Percentiles rank a stretch among this genome's conserved stretches.
phyloP scores from a whole-genome alignment of 1,140 invertebrate species.

The Solenopsis invicta region DNA sequence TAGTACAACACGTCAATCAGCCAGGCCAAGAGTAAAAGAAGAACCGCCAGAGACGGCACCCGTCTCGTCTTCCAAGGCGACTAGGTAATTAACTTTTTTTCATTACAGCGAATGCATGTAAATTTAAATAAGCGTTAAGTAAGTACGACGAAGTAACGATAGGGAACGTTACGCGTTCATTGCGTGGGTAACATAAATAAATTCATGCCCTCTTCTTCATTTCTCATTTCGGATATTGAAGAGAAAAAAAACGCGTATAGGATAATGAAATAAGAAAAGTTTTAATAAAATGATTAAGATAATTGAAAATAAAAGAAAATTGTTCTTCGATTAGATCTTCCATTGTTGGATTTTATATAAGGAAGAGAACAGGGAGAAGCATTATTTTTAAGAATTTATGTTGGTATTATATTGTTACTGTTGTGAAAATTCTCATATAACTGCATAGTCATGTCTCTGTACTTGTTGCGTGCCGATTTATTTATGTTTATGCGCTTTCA shows the following conservation, averaged over 20 bases:
- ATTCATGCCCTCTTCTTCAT: conserved; percentile 15
- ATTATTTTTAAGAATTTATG: conserved; percentile 8
- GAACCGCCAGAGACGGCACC: conserved; percentile 87
- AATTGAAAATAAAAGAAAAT: background rate
- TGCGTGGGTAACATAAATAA: conserved; percentile 5
- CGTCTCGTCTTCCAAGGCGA: conserved; percentile 88
- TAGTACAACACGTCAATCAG: conserved; percentile 89
- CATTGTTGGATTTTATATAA: conserved; percentile 8
- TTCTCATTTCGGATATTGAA: background rate
- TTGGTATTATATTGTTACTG: no score
- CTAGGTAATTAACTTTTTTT: conserved; percentile 85
- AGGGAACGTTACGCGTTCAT: background rate
- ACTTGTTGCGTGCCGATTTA: conserved; percentile 21
- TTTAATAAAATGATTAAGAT: conserved; percentile 30
- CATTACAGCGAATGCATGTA: conserved; percentile 83
- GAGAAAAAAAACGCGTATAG: background rate
- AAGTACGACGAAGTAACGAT: background rate
- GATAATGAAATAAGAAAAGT: background rate
- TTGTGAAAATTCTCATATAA: conserved; percentile 12
- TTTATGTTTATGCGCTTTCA: conserved; percentile 14
- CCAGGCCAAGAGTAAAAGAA: conserved; percentile 87
- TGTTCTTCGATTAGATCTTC: conserved; percentile 11
- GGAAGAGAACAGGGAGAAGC: background rate
- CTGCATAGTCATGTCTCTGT: conserved; percentile 1
- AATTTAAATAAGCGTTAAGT: conserved; percentile 61